These are phyloP conservation scores for Halocynthia aurantium DNA, from an alignment of 23 tunicate genomes.

Conservation along the genomic window DNA sequence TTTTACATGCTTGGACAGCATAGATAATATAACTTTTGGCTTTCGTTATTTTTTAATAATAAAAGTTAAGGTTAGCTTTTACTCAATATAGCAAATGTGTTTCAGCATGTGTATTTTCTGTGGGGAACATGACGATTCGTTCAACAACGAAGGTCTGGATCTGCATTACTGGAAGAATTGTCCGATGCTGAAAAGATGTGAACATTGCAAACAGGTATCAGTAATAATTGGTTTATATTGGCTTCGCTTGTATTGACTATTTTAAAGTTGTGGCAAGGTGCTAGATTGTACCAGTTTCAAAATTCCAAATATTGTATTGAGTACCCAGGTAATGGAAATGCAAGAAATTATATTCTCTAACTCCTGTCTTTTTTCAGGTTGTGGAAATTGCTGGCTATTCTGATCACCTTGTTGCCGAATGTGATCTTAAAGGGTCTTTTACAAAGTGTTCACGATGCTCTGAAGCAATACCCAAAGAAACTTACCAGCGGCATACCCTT, in stretches of 20 bases:
- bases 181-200: conserved; percentile 94
- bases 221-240: too few species aligned
- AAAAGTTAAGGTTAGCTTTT: too few species aligned
- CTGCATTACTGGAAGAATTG: conserved; percentile 95
- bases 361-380: conserved; percentile 24
- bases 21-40: too few species aligned
- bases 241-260: too few species aligned
- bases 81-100: too few species aligned
- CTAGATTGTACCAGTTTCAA: too few species aligned
- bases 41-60: too few species aligned
- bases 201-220: conserved; percentile 76
- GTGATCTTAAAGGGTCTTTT: conserved; percentile 52
- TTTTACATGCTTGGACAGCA: too few species aligned
- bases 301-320: too few species aligned
- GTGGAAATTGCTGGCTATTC: conserved; percentile 73
- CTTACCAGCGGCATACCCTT: conserved; percentile 38
- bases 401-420: conserved; percentile 73
- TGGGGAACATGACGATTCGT: conserved; percentile 76
- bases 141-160: conserved; percentile 82
- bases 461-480: conserved; percentile 49
- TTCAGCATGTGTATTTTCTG: conserved; percentile 86
- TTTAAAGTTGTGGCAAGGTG: too few species aligned
- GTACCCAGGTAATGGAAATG: too few species aligned
- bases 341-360: not conserved
- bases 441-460: conserved; percentile 76